A percentile compares a stretch with the other conserved stretches of the same genome.
Evolutionary conservation across 2,113 vertebrate species (phyloP).

Genomic region (Irena cyanogastra): DNA sequence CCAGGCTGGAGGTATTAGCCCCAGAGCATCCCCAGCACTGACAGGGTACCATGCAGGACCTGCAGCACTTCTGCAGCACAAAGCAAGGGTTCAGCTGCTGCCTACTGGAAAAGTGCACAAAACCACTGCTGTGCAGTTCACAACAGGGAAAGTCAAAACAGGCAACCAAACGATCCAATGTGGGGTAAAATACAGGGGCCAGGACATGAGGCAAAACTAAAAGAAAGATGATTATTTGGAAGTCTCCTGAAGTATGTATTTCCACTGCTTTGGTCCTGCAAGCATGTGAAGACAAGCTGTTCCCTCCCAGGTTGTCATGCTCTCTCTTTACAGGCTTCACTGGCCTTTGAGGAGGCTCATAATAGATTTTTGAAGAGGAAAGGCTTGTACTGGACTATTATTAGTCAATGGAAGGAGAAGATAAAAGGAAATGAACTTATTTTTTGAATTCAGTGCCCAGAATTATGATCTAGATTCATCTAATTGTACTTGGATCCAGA

Average conservation of each 20-base stretch:
- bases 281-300: background rate
- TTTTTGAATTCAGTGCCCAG: background rate
- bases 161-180: background rate
- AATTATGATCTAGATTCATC: conserved; percentile 1
- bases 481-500: conserved; percentile 8
- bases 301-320: background rate
- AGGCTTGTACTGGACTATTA: background rate
- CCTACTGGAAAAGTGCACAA: background rate
- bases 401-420: background rate
- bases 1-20: background rate
- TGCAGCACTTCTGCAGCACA: background rate
- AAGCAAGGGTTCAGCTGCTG: background rate
- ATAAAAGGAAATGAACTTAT: background rate
- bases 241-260: background rate
- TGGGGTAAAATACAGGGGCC: background rate
- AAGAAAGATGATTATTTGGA: background rate
- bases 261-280: background rate
- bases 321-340: background rate
- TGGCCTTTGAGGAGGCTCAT: background rate
- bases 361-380: background rate
- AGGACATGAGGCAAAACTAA: background rate
- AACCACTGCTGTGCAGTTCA: background rate
- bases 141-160: background rate
- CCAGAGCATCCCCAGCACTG: background rate
- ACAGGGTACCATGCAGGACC: background rate